Conservation (phyloP, 1,140 invertebrate genomes). For the Calephelis virginiensis region DNA sequence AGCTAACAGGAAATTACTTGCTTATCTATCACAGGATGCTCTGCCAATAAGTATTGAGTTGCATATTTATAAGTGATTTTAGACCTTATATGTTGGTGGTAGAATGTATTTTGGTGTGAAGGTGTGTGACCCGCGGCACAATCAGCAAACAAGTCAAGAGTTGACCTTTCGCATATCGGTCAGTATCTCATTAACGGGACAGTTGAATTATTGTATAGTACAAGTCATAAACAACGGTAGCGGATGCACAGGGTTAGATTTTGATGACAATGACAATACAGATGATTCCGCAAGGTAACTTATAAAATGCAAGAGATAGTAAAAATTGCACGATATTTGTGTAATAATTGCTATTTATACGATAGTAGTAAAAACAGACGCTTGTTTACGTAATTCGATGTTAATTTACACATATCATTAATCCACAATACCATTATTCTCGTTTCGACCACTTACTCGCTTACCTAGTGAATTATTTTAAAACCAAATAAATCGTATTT, state of each 20-base stretch:
- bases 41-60: neutral
- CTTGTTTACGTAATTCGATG: no score
- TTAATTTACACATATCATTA: no score
- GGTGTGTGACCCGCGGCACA: constrained; percentile 18
- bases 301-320: no score
- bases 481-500: no score
- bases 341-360: no score
- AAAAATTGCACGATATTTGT: no score
- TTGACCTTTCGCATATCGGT: constrained; percentile 47
- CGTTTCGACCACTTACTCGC: no score
- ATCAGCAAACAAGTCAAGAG: constrained; percentile 35
- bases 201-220: constrained; percentile 25
- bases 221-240: constrained; percentile 16
- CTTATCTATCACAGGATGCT: constrained; percentile 14
- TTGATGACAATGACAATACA: no score
- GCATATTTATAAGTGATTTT: neutral
- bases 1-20: constrained; percentile 14
- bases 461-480: no score
- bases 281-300: no score
- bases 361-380: no score
- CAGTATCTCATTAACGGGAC: constrained; percentile 53
- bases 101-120: neutral
- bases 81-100: neutral
- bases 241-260: neutral
- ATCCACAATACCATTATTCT: no score